Percentiles rank a stretch among this genome's conserved stretches.
Evolutionary conservation across 2,888 invertebrate species (phyloP).

Genomic region (Noctua pronuba): DNA sequence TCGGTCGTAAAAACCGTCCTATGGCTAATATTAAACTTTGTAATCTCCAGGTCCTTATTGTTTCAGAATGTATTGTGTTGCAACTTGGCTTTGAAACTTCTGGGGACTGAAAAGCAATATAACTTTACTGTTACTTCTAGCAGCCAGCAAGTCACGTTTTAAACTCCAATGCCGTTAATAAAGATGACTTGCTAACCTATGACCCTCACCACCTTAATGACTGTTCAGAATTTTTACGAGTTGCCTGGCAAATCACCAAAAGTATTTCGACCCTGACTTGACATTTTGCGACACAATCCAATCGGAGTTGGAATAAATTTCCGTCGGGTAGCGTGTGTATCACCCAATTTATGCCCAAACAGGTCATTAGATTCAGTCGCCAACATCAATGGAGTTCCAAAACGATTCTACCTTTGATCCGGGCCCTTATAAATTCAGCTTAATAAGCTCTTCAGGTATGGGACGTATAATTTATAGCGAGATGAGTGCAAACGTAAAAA

Average conservation of each 20-base stretch:
- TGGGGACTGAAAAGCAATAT: conserved; percentile 8
- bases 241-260: conserved; percentile 48
- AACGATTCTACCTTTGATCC: conserved; percentile 67
- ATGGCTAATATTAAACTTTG: conserved; percentile 37
- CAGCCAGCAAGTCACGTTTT: conserved; percentile 24
- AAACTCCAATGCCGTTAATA: conserved; percentile 28
- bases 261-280: conserved; percentile 53
- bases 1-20: conserved; percentile 27
- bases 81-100: conserved; percentile 5
- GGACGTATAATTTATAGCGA: conserved; percentile 68
- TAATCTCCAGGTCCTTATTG: conserved; percentile 34
- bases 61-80: conserved; percentile 35
- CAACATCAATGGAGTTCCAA: conserved; percentile 59
- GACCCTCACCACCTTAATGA: conserved; percentile 37
- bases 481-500: conserved; percentile 67
- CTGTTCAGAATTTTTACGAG: conserved; percentile 23
- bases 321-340: conserved; percentile 48
- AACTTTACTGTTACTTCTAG: conserved; percentile 5
- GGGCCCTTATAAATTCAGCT: conserved; percentile 66
- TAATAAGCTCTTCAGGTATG: conserved; percentile 70
- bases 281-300: conserved; percentile 43
- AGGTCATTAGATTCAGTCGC: conserved; percentile 61
- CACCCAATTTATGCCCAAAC: conserved; percentile 62
- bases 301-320: conserved; percentile 50
- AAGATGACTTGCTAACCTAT: conserved; percentile 52